Percentiles rank a stretch among this genome's conserved stretches.
phyloP scores from a whole-genome alignment of 2,113 vertebrate genomes.

The Microcebus lehilahytsara region DNA sequence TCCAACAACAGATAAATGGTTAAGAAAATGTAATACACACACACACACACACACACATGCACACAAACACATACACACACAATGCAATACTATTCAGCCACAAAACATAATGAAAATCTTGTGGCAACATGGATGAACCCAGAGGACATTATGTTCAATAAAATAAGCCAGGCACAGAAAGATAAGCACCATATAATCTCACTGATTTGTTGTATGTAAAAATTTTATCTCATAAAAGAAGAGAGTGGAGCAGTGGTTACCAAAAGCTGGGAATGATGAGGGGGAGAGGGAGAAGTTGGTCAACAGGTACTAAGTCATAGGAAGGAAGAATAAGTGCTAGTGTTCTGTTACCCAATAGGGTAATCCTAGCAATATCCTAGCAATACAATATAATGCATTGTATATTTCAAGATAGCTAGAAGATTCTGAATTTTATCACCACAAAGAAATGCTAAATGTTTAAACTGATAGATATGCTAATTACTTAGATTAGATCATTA shows the following conservation, averaged over 20 bases:
- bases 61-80: background rate
- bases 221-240: background rate
- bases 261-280: background rate
- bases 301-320: background rate
- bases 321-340: background rate
- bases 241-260: background rate
- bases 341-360: background rate
- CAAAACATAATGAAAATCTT: background rate
- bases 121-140: background rate
- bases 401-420: background rate
- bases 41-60: background rate
- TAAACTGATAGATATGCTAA: background rate
- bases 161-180: background rate
- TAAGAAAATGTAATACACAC: background rate
- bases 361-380: background rate
- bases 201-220: background rate
- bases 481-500: background rate
- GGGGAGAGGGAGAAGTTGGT: background rate
- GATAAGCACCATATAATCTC: background rate
- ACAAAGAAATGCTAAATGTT: background rate
- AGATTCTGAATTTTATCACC: background rate
- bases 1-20: background rate
- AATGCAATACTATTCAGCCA: background rate
- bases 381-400: background rate
- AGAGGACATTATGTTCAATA: background rate